These are phyloP conservation scores for Phocides pigmalion DNA, from an alignment of 1,140 invertebrate genomes.

Conservation along the genomic window DNA sequence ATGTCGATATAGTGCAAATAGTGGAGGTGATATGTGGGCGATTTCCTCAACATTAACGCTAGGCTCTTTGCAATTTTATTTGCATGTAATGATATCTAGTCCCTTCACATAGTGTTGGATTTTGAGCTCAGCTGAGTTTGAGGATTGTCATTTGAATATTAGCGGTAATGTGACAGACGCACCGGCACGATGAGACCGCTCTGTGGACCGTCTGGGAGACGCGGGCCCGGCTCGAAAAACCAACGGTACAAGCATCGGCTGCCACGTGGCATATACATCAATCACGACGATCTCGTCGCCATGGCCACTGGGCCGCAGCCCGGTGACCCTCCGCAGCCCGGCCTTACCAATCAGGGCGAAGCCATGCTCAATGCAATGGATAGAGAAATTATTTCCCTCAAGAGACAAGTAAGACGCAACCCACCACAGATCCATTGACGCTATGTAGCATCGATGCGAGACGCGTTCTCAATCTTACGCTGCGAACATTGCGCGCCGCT, in stretches of 20 bases:
- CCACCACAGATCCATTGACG: constrained; percentile 46
- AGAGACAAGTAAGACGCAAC: constrained; percentile 90
- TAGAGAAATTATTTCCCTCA: constrained; percentile 95
- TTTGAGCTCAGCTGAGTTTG: constrained; percentile 11
- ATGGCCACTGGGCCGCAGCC: constrained; percentile 90
- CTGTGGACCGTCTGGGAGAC: constrained; percentile 85
- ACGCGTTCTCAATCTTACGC: constrained; percentile 69
- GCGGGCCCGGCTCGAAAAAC: constrained; percentile 84
- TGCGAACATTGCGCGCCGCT: constrained; percentile 39
- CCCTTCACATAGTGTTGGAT: constrained; percentile 21
- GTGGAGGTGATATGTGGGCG: constrained; percentile 29
- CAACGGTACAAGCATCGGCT: constrained; percentile 95
- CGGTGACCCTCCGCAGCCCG: constrained; percentile 69
- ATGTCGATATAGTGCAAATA: not conserved
- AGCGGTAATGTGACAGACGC: constrained; percentile 85
- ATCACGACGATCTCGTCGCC: constrained; percentile 96
- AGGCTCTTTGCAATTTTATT: constrained; percentile 28
- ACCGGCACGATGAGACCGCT: constrained; percentile 90
- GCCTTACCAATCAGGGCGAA: constrained; percentile 89
- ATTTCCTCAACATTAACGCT: constrained; percentile 22
- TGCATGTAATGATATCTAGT: constrained; percentile 33
- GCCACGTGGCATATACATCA: constrained; percentile 98
- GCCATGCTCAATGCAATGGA: constrained; percentile 95
- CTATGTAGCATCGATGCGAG: constrained; percentile 53
- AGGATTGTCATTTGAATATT: constrained; percentile 61